A percentile compares a stretch with the other conserved stretches of the same genome.
Conservation (phyloP, 1,140 invertebrate species). For the Parasteatoda tepidariorum region DNA sequence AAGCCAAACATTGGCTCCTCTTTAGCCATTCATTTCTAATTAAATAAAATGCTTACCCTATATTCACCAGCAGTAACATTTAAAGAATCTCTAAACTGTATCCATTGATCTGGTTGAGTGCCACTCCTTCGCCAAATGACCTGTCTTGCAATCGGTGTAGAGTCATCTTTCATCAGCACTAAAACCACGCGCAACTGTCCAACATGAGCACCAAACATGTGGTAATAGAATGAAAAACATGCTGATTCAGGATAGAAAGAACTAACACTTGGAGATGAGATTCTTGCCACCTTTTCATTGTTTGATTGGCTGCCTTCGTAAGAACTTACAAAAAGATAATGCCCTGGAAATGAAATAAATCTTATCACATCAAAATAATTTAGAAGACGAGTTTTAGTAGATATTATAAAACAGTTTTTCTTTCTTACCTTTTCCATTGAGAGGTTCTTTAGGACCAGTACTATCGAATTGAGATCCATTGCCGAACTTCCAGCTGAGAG, state of each 20-base stretch:
- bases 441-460: conserved; percentile 41
- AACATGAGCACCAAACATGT: conserved; percentile 60
- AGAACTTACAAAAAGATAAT: conserved; percentile 43
- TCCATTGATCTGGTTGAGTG: conserved; percentile 58
- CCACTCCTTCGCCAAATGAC: conserved; percentile 48
- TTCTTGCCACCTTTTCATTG: conserved; percentile 1
- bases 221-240: conserved; percentile 54
- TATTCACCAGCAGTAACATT: conserved; percentile 38
- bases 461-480: not conserved
- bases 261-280: not conserved
- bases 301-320: conserved; percentile 22
- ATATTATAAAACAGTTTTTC: not conserved
- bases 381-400: not conserved
- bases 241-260: conserved; percentile 5
- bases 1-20: too few relatives aligned
- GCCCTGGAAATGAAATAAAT: conserved; percentile 5
- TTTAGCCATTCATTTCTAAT: too few relatives aligned
- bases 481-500: conserved; percentile 51
- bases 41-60: too few relatives aligned
- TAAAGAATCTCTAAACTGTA: conserved; percentile 18
- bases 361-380: too few relatives aligned
- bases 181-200: conserved; percentile 32
- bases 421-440: conserved; percentile 46
- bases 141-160: not conserved
- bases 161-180: conserved; percentile 21